Evolutionary conservation across 2,113 vertebrate genomes (phyloP).

Genomic region (Brachypteracias leptosomus): DNA sequence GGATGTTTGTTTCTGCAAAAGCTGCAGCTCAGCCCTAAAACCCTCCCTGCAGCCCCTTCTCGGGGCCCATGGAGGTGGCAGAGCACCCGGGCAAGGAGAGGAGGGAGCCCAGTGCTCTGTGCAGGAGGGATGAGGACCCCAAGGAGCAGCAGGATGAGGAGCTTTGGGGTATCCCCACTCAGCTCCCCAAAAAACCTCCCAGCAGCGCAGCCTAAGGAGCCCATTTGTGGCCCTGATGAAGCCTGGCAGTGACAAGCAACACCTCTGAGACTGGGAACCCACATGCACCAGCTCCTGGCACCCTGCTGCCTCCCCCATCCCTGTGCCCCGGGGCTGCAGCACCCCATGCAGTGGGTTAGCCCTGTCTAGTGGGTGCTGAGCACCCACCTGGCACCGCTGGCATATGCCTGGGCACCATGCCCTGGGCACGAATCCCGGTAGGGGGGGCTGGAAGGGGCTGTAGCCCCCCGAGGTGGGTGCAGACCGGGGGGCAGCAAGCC

Average conservation of each 20-base stretch:
- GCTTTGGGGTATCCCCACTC: not conserved
- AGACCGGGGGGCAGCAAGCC: not conserved
- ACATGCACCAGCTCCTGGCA: not conserved
- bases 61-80: not conserved
- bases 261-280: accelerated
- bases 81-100: not conserved
- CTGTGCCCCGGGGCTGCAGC: not conserved
- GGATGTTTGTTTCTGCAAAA: conserved; percentile 12
- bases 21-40: not conserved
- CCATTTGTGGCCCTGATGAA: accelerated
- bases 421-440: not conserved
- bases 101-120: not conserved
- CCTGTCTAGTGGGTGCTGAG: not conserved
- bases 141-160: no score
- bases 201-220: accelerated
- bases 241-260: not conserved
- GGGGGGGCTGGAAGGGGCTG: not conserved
- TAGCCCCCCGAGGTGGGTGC: not conserved
- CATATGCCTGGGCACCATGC: not conserved
- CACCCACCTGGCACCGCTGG: not conserved
- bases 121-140: not conserved
- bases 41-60: not conserved
- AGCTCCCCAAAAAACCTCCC: not conserved
- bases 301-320: not conserved
- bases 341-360: not conserved